Percentiles rank a stretch among this genome's conserved stretches.
These are phyloP conservation scores for Drosophila prostipennis DNA, from an alignment of 2,888 invertebrate species.

Conservation along the genomic window DNA sequence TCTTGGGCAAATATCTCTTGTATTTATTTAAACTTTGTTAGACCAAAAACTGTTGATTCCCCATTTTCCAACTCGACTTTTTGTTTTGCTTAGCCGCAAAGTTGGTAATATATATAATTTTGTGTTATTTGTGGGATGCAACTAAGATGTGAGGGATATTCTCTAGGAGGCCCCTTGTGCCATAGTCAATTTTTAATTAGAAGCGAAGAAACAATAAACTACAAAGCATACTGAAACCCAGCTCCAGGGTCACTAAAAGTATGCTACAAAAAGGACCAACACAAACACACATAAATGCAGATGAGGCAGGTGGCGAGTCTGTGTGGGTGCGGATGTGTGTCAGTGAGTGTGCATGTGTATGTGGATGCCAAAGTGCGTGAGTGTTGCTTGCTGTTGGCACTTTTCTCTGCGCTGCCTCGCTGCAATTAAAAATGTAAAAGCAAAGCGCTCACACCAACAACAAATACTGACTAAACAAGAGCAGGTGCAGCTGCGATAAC, in stretches of 20 bases:
- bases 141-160: constrained; percentile 9
- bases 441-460: constrained; percentile 34
- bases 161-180: constrained; percentile 7
- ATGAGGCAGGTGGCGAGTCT: constrained; percentile 9
- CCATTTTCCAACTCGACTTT: background rate
- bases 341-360: background rate
- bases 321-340: background rate
- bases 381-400: constrained; percentile 22
- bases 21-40: constrained; percentile 26
- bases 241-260: constrained; percentile 57
- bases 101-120: constrained; percentile 7
- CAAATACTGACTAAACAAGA: constrained; percentile 26
- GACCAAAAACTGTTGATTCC: constrained; percentile 8
- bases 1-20: constrained; percentile 9
- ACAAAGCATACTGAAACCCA: constrained; percentile 22
- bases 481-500: constrained; percentile 36
- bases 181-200: constrained; percentile 62
- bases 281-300: constrained; percentile 40
- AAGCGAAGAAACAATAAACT: constrained; percentile 40
- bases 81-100: constrained; percentile 1
- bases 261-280: constrained; percentile 61
- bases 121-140: constrained; percentile 6
- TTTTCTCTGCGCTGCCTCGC: constrained; percentile 35
- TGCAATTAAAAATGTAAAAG: constrained; percentile 66
- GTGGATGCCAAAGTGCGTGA: constrained; percentile 21